Percentiles rank a stretch among this genome's conserved stretches.
Evolutionary conservation across 2,113 vertebrate genomes (phyloP).

Genomic region (Macroglossus sobrinus): DNA sequence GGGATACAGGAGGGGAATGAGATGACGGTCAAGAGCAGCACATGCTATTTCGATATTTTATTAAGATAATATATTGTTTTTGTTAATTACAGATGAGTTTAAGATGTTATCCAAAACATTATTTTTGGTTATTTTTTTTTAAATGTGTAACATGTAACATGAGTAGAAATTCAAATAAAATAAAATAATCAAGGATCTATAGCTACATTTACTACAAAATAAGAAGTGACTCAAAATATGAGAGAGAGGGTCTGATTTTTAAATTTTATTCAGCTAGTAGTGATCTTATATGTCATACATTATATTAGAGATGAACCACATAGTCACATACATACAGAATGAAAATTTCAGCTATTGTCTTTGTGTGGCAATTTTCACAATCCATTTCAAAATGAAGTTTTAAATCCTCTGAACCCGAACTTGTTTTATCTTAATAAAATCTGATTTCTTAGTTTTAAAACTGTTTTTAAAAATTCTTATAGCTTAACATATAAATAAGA

Average conservation of each 20-base stretch:
- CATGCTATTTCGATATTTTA: slow-evolving; percentile 50
- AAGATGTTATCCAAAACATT: slow-evolving; percentile 24
- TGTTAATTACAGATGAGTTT: slow-evolving; percentile 40
- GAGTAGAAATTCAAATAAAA: slow-evolving; percentile 24
- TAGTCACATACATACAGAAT: background rate
- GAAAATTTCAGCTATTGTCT: background rate
- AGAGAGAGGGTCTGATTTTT: background rate
- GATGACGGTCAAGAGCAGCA: slow-evolving; percentile 64
- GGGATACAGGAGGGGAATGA: slow-evolving; percentile 76
- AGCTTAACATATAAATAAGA: background rate
- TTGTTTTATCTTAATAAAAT: slow-evolving; percentile 22
- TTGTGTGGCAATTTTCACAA: background rate
- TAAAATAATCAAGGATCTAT: background rate
- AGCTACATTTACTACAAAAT: background rate
- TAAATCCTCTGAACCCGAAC: background rate
- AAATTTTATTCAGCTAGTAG: background rate
- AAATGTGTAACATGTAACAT: background rate
- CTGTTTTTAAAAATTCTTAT: background rate
- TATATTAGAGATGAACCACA: background rate
- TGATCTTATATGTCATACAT: background rate
- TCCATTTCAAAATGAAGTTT: slow-evolving; percentile 17
- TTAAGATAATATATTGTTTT: background rate
- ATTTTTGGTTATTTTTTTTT: background rate
- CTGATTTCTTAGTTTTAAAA: slow-evolving; percentile 8
- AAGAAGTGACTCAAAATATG: background rate